Conservation (phyloP, 2,888 invertebrate species). For the Acanthosepion esculentum region DNA sequence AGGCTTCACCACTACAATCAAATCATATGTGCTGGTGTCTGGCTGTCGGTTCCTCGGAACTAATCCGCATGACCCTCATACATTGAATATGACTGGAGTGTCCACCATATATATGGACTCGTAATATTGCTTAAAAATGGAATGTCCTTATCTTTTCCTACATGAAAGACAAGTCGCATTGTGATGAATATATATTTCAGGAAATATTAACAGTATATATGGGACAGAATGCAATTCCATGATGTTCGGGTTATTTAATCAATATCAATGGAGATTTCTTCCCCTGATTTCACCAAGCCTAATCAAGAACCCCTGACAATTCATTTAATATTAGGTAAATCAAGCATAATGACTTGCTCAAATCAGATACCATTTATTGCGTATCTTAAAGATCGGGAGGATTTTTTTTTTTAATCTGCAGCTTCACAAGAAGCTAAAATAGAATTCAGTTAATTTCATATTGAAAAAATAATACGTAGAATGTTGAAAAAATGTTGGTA, state of each 20-base stretch:
- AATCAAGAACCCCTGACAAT: neutral
- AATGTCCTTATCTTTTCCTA: neutral
- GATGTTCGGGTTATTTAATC: neutral
- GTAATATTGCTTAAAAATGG: neutral
- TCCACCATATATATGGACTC: neutral
- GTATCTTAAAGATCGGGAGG: too few relatives aligned
- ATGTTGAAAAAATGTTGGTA: too few relatives aligned
- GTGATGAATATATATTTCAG: neutral
- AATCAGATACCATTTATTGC: neutral
- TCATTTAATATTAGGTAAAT: neutral
- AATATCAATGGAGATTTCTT: neutral
- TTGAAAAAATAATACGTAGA: too few relatives aligned
- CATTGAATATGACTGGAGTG: too few relatives aligned
- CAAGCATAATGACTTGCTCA: neutral
- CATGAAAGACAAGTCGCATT: neutral
- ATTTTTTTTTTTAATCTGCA: too few relatives aligned
- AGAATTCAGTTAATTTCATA: too few relatives aligned
- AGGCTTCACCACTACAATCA: too few relatives aligned
- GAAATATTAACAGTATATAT: neutral
- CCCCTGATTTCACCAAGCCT: too few relatives aligned
- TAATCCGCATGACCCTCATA: too few relatives aligned
- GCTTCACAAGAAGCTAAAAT: neutral
- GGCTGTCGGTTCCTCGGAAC: too few relatives aligned
- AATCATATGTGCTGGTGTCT: too few relatives aligned
- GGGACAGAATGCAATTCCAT: neutral